Conservation (phyloP, 2,888 invertebrate species). For the Mechanitis messenoides region DNA sequence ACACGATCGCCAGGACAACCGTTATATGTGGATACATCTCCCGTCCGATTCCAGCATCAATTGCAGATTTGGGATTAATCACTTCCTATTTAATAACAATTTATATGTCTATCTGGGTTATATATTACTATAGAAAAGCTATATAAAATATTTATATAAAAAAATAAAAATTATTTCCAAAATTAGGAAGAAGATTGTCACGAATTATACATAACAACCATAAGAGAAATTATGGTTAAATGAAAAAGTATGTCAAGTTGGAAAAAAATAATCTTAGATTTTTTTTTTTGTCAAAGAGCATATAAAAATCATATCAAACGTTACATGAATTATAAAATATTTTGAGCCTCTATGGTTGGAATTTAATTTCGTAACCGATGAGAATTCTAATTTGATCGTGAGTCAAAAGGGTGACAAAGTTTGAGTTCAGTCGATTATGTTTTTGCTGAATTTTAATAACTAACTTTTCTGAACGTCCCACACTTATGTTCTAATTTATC, state of each 20-base stretch:
- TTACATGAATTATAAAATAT: conserved; percentile 4
- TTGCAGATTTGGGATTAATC: conserved; percentile 46
- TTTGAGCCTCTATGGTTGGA: conserved; percentile 3
- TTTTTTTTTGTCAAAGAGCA: no score
- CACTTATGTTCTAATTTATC: not conserved
- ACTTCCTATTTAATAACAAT: conserved; percentile 46
- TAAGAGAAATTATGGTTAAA: no score
- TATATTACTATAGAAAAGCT: conserved; percentile 22
- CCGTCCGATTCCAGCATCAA: conserved; percentile 36
- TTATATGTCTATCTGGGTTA: conserved; percentile 48
- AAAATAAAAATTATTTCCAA: no score
- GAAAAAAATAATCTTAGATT: no score
- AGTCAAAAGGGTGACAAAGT: conserved; percentile 5
- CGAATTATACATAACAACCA: no score
- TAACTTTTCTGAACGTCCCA: not conserved
- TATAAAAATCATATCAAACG: no score
- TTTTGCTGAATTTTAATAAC: not conserved
- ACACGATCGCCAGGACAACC: conserved; percentile 37
- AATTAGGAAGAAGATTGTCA: no score
- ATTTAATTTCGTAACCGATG: conserved; percentile 7
- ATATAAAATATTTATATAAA: no score
- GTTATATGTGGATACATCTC: conserved; percentile 44
- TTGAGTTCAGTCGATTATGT: not conserved
- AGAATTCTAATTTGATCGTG: no score
- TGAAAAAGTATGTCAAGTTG: no score